Evolutionary conservation across 2,888 invertebrate species (phyloP).

Genomic region (Dascillus cervinus): DNA sequence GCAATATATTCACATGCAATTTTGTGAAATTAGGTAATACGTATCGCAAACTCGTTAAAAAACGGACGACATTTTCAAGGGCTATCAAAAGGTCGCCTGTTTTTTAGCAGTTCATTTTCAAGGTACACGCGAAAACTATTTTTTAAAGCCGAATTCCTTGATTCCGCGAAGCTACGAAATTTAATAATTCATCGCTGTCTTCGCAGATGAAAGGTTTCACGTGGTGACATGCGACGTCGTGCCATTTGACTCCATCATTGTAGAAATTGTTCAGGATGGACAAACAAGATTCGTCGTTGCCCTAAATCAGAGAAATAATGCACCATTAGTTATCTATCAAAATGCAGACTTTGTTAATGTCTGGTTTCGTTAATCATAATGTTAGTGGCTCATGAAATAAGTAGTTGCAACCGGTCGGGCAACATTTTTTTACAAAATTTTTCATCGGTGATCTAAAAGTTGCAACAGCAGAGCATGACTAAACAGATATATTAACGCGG

Average conservation of each 20-base stretch:
- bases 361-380: too few species aligned
- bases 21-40: neutral
- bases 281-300: slow-evolving; percentile 85
- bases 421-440: too few species aligned
- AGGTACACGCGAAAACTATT: neutral
- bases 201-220: slow-evolving; percentile 85
- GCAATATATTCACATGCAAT: slow-evolving; percentile 24
- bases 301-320: slow-evolving; percentile 48
- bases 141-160: slow-evolving; percentile 73
- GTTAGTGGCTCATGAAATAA: too few species aligned
- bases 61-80: too few species aligned
- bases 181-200: slow-evolving; percentile 82
- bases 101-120: neutral
- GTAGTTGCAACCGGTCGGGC: too few species aligned
- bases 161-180: slow-evolving; percentile 85
- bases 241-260: slow-evolving; percentile 81
- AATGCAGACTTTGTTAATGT: too few species aligned
- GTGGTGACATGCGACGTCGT: slow-evolving; percentile 81
- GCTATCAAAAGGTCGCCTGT: too few species aligned
- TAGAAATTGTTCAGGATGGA: slow-evolving; percentile 88
- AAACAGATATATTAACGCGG: too few species aligned
- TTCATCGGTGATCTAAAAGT: too few species aligned
- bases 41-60: too few species aligned
- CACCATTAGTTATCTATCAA: slow-evolving; percentile 4
- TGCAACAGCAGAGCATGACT: too few species aligned